phyloP scores from a whole-genome alignment of 2,888 invertebrate species.

The Cantharis flavilabris region DNA sequence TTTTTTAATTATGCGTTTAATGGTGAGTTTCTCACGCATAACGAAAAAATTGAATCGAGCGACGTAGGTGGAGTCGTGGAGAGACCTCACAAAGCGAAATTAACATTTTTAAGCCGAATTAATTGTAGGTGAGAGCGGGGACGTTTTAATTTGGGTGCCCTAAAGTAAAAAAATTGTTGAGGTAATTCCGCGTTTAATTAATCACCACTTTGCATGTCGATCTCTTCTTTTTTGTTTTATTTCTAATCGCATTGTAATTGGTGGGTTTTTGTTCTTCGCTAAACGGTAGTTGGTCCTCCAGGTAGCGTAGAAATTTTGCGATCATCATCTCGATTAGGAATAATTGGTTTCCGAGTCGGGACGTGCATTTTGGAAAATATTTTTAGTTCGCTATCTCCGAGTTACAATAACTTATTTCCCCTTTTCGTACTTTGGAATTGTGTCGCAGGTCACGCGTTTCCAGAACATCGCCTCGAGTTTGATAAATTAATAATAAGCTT shows the following conservation, averaged over 20 bases:
- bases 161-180: neutral
- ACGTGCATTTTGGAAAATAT: neutral
- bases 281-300: neutral
- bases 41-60: neutral
- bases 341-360: neutral
- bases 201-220: conserved; percentile 23
- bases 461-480: conserved; percentile 30
- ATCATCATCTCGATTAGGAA: neutral
- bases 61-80: neutral
- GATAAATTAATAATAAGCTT: conserved; percentile 31
- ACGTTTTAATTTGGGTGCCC: neutral
- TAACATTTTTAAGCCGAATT: neutral
- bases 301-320: neutral
- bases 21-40: neutral
- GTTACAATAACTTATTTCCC: neutral
- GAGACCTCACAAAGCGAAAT: neutral
- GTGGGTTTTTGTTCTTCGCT: neutral
- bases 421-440: conserved; percentile 10
- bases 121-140: neutral
- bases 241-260: conserved; percentile 12
- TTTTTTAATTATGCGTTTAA: neutral
- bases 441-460: conserved; percentile 29
- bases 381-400: neutral
- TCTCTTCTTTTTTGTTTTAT: conserved; percentile 16
- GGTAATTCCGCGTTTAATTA: conserved; percentile 9